phyloP scores from a whole-genome alignment of 2,888 invertebrate species.

The Caenorhabditis imperialis region DNA sequence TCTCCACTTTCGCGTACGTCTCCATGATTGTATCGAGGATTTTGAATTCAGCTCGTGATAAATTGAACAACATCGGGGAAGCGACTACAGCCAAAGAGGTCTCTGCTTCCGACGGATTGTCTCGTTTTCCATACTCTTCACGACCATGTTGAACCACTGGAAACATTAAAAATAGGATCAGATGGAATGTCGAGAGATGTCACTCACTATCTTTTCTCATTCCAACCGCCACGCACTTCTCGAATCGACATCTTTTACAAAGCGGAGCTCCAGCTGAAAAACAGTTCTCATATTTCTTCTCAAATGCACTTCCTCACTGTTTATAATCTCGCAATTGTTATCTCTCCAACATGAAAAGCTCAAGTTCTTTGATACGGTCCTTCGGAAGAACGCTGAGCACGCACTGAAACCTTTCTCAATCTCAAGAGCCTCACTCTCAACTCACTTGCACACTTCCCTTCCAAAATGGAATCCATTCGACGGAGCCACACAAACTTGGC shows the following conservation, averaged over 20 bases:
- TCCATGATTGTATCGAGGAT: constrained; percentile 40
- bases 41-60: constrained; percentile 18
- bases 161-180: background rate
- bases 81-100: too few species aligned
- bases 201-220: constrained; percentile 36
- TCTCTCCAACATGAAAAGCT: too few species aligned
- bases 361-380: constrained; percentile 5
- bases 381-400: constrained; percentile 9
- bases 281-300: background rate
- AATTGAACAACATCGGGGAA: constrained; percentile 8
- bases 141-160: too few species aligned
- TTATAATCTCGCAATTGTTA: too few species aligned
- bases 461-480: constrained; percentile 45
- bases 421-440: too few species aligned
- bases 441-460: constrained; percentile 29
- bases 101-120: too few species aligned
- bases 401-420: background rate
- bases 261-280: constrained; percentile 24
- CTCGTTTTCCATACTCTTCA: too few species aligned
- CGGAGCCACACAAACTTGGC: constrained; percentile 35
- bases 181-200: background rate
- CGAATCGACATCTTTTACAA: constrained; percentile 49
- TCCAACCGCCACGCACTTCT: constrained; percentile 38
- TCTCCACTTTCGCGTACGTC: constrained; percentile 18
- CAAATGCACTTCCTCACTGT: background rate